phyloP scores from a whole-genome alignment of 1,140 invertebrate species.

The Solenopsis fugax region DNA sequence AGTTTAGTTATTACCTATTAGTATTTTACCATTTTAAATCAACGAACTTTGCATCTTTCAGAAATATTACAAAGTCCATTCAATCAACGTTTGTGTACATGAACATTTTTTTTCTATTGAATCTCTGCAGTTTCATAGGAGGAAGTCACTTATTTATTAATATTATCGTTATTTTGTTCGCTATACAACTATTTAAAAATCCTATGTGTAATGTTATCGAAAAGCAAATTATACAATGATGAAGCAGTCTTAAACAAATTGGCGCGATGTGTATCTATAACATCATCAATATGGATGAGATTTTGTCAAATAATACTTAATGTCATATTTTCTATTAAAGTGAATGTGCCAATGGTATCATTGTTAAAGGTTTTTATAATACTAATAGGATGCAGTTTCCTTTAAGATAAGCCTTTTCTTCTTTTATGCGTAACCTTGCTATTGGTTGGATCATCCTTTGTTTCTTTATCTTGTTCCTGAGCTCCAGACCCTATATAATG shows the following conservation, averaged over 20 bases:
- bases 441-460: slow-evolving; percentile 39
- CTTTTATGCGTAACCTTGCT: slow-evolving; percentile 57
- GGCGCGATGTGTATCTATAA: slow-evolving; percentile 66
- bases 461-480: slow-evolving; percentile 56
- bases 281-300: slow-evolving; percentile 64
- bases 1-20: neutral
- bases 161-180: slow-evolving; percentile 53
- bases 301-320: slow-evolving; percentile 80
- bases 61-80: neutral
- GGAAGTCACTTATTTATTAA: slow-evolving; percentile 48
- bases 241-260: slow-evolving; percentile 82
- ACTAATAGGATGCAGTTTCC: neutral
- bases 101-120: slow-evolving; percentile 40
- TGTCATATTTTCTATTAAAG: slow-evolving; percentile 62
- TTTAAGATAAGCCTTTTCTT: slow-evolving; percentile 69
- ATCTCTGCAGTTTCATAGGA: slow-evolving; percentile 54
- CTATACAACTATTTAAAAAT: slow-evolving; percentile 65
- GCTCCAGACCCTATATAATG: slow-evolving; percentile 55
- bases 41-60: neutral
- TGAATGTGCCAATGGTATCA: slow-evolving; percentile 54
- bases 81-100: neutral
- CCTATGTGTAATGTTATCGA: slow-evolving; percentile 60
- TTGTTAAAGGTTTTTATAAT: slow-evolving; percentile 57
- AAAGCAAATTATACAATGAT: slow-evolving; percentile 67
- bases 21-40: slow-evolving; percentile 10